Evolutionary conservation across 2,113 vertebrate species (phyloP), one percentile per base, ranked within the genome.

Genomic region (Romanogobio albipinnatus): DNA sequence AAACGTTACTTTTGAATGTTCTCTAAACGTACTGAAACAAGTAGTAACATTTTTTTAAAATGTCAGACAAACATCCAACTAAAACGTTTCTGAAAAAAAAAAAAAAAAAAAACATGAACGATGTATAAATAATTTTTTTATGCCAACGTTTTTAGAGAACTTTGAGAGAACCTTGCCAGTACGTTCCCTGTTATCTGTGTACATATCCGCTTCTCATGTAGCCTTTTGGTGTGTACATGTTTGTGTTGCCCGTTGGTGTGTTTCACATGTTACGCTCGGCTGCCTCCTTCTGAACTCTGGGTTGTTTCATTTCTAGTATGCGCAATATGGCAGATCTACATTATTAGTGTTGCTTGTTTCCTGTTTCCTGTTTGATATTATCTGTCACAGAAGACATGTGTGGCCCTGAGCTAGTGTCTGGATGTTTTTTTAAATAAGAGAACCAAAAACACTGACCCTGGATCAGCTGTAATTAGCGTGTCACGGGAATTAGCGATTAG

Each of bases 321-420:
- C 29, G 58, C 47, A 76, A 45, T 43, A 61, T 13, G n/a, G 56
- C 33, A 36, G 59, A 73, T 22, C 74, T 70, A 45, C 62, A 49
- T 82, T 76, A 80, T 76, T 87, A 76, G 61, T 51, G n/a, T 84
- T 79, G 75, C 53, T 66, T 70, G 82, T 68, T 81, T 81, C 47
- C 83, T 82, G 85, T 77, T 86, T 62, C 79, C 22, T 73, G 81
- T 80, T 80, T 66, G 78, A 81, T 68, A 36, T 7, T 51, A 86
- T 84, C 75, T 80, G 24, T 39, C 36, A 43, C 77, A 29, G 10
- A 75, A 62, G 39, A 79, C 84, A 74, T 61, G 59, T 86, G 59
- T 45, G 45, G 73, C 70, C 78, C n/a, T 10, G 43, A n/a, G 64
- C 84, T 66, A 56, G 61, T 64, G 58, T 36, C 22, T 82, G 75